A percentile compares a stretch with the other conserved stretches of the same genome.
phyloP scores from a whole-genome alignment of 2,888 invertebrate genomes.

The Erebia aethiops region DNA sequence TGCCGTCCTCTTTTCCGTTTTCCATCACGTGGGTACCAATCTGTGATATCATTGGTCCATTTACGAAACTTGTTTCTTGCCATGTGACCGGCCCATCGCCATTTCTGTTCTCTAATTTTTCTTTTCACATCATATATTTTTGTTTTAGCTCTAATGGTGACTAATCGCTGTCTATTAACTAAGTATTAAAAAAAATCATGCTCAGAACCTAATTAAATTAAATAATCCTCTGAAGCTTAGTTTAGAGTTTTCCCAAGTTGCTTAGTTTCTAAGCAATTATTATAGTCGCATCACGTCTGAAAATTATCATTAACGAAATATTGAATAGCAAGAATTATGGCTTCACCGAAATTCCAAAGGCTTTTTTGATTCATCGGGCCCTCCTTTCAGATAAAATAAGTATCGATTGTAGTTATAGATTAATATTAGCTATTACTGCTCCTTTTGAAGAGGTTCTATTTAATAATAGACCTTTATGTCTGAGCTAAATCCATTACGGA shows the following conservation, averaged over 20 bases:
- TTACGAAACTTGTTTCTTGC: no score
- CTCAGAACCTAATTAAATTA: no score
- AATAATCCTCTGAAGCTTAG: no score
- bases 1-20: no score
- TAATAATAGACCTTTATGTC: not conserved
- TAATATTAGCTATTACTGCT: constrained; percentile 2
- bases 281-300: constrained; percentile 24
- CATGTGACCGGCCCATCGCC: no score
- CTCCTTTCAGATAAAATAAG: not conserved
- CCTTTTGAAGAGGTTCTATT: constrained; percentile 4
- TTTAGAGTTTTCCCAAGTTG: constrained; percentile 16
- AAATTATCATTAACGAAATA: constrained; percentile 33
- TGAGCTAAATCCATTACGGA: not conserved
- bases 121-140: no score
- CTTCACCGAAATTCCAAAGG: constrained; percentile 19
- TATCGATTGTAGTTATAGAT: not conserved
- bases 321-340: constrained; percentile 33
- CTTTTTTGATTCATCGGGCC: not conserved
- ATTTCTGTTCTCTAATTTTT: no score
- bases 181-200: no score
- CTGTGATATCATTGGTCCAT: no score
- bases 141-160: no score
- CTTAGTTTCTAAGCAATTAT: constrained; percentile 32
- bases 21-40: no score
- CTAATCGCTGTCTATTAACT: no score